Conservation (phyloP, 2,113 vertebrate species). For the Arenaria interpres region DNA sequence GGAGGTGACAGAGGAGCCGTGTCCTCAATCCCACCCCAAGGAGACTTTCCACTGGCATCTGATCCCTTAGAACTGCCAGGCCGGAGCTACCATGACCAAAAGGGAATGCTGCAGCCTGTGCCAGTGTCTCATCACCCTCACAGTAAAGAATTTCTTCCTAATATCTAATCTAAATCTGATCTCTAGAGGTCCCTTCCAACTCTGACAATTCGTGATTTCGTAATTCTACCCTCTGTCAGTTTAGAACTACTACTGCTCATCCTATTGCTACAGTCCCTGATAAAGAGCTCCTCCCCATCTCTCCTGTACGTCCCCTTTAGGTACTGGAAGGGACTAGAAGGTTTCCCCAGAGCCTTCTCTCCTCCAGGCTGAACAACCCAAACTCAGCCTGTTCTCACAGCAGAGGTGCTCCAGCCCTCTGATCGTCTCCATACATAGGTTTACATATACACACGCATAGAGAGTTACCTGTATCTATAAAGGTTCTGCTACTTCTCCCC, state of each 20-base stretch:
- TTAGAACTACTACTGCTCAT: neutral
- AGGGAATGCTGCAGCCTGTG: neutral
- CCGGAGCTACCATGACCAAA: neutral
- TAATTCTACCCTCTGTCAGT: neutral
- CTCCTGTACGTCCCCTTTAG: neutral
- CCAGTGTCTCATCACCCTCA: neutral
- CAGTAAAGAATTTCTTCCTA: neutral
- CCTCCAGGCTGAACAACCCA: neutral
- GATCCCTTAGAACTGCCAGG: neutral
- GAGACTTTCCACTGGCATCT: neutral
- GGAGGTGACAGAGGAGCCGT: neutral
- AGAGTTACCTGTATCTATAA: rapidly evolving
- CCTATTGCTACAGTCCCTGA: neutral
- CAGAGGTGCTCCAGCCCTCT: neutral
- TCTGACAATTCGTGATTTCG: no score
- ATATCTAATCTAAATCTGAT: neutral
- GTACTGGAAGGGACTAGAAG: neutral
- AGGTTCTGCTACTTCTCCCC: neutral
- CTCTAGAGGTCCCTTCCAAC: no score
- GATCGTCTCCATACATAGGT: neutral
- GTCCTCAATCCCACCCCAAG: neutral
- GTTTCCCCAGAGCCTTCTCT: neutral
- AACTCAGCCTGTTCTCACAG: neutral
- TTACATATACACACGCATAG: neutral
- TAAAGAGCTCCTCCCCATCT: neutral